Base-by-base conservation (phyloP, 2,888 invertebrate genomes). In the Chloroclystis v-ata region DNA sequence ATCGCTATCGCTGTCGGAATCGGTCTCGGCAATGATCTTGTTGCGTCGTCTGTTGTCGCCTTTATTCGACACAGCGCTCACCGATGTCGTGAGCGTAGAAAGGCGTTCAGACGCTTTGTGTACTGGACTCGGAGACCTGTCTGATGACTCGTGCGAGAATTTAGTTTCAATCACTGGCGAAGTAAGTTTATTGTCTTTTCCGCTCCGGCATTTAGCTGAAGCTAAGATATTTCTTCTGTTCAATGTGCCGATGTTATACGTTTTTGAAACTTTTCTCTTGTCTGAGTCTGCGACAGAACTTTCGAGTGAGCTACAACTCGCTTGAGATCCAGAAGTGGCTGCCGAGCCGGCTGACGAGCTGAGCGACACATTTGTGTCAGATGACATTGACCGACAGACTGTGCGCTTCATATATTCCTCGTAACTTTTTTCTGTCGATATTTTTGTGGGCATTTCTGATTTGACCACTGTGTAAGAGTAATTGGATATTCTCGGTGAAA, bases 191-290 rank as follows among this genome's bases (percentile, higher is more conserved):
- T 91, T 86, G 73, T 94, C 94, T 60, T 92, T 90, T 5, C 95
- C 96, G 72, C 94, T 95, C 65, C 95, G 91, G 71, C 94, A 94
- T 78, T 94, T 93, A 0, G 96, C 95, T 37, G 95, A 95, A 13
- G 95, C 94, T 41, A 96, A 84, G 57, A 96, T 95, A 72, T 95
- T 96, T 77, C 95, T 94, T 42, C 96, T 90, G 74, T 95, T 96
- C 54, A 95, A 92, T 1, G 94, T 94, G 75, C 95, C 95, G 30
- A 94, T 93, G 65, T 94, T 95, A 60, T 92, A 92, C 1, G 92
- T 90, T 78, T 95, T 96, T 41, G 95, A 86, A 59, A 95, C 90
- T 59, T 94, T 89, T 61, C 85, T 91, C 78, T 89, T 90, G 60
- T 90, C 89, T 65, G 91, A 90, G 66, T 91, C 90, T 52, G 90